Percentiles rank a stretch among this genome's conserved stretches.
Conservation (phyloP, 1,140 invertebrate species). For the Diploscapter pachys region DNA sequence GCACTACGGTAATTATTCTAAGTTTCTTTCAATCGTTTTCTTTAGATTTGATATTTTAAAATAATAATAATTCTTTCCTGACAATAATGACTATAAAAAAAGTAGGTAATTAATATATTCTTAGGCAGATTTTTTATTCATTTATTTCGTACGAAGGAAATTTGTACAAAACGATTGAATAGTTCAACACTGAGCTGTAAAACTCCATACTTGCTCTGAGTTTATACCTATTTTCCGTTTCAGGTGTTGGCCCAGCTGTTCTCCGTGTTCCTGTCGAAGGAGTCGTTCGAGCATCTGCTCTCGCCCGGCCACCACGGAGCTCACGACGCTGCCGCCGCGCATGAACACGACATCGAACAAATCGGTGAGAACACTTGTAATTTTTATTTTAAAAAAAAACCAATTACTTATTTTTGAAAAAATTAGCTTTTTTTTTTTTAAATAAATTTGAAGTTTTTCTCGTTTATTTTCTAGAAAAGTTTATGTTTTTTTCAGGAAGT, state of each 20-base stretch:
- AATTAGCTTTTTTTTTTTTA: background rate
- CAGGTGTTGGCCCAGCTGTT: constrained; percentile 53
- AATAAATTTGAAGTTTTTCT: background rate
- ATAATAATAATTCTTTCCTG: no score
- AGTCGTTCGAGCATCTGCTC: constrained; percentile 51
- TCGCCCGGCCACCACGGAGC: constrained; percentile 55
- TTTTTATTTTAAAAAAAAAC: background rate
- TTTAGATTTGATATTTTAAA: no score
- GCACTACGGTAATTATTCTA: constrained; percentile 41
- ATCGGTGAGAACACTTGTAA: constrained; percentile 11
- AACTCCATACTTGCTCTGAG: no score
- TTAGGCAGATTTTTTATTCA: no score
- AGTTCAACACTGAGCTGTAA: no score
- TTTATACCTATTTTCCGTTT: background rate
- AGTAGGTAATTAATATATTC: background rate
- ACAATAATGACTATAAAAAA: no score
- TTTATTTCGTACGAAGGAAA: no score
- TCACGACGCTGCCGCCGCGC: constrained; percentile 24
- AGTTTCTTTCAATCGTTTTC: no score
- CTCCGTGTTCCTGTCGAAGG: constrained; percentile 55
- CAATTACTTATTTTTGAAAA: background rate
- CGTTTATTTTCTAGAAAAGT: background rate
- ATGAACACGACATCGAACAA: constrained; percentile 27
- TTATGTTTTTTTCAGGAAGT: constrained; percentile 14
- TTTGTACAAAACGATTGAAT: no score